Base-by-base conservation (phyloP, 2,113 vertebrate species). In the Gallinago paraguaiae region DNA sequence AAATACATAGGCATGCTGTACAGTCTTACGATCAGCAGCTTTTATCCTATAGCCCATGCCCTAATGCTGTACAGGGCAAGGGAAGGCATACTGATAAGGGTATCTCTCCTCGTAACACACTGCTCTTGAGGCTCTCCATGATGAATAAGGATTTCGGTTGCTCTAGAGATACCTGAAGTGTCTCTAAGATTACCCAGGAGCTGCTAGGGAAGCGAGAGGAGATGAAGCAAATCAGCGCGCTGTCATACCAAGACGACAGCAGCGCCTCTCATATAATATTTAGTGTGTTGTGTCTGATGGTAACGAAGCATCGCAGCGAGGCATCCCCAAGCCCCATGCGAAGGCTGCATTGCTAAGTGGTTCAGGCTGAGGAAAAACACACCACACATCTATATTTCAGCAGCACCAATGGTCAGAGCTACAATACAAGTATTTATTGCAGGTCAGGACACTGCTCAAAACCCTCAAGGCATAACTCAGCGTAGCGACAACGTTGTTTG, bases 401-500 rank as follows among this genome's bases (percentile, higher is more conserved):
- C 67, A 82, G 17, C 23, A 5, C 25, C 24, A 11, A 48, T 1
- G 11, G 41, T 8, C 61, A 61, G 20, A 76, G 57, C 78, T 20
- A 37, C 43, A 54, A 46, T 0, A 22, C 5, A 1, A 25, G 41
- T 27, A 77, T 43, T 85, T 11, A 11, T 2, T 24, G 30, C 0
- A 0, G 64, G 41, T 63, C 69, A 79, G 33, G 65, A 28, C 27
- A 8, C 41, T 11, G 35, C 61, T 64, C 28, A 12, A 72, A 76
- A 41, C 30, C 60, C 89, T 37, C 3, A 10, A 57, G 82, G 20
- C 16, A 12, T 37, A 20, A 3, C 24, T 37, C 10, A 0, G 54
- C 0, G 27, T 8, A 9, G 13, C 2, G 16, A 48, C 54, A 53
- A 31, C 0, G 1, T 45, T 24, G n/a, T 20, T 27, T 2, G 11